These are phyloP conservation scores for Rhyacophila brunnea DNA, from an alignment of 1,140 invertebrate genomes.

Conservation along the genomic window DNA sequence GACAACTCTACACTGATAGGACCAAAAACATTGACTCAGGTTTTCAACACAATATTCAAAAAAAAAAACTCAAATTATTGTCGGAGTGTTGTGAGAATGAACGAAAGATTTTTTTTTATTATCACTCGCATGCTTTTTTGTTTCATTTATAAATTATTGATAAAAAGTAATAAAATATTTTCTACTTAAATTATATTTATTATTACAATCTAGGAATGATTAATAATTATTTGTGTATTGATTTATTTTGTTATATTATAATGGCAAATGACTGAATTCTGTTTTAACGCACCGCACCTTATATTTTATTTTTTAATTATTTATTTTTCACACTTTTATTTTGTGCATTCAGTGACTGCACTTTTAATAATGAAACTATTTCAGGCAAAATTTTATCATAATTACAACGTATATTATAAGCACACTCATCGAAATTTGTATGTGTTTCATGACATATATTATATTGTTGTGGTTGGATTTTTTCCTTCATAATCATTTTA, in stretches of 20 bases:
- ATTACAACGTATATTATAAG: neutral
- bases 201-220: conserved; percentile 10
- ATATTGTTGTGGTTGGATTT: too few species aligned
- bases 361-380: conserved; percentile 29
- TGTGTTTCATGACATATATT: neutral
- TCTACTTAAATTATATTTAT: neutral
- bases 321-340: conserved; percentile 41
- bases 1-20: too few species aligned
- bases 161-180: conserved; percentile 9
- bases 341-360: conserved; percentile 56
- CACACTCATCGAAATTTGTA: too few species aligned
- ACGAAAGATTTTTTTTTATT: neutral
- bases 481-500: too few species aligned
- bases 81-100: conserved; percentile 8
- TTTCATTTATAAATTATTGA: conserved; percentile 12
- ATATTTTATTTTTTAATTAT: conserved; percentile 36
- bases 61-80: conserved; percentile 5
- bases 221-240: conserved; percentile 27
- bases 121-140: conserved; percentile 14
- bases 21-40: too few species aligned
- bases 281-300: conserved; percentile 42
- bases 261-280: conserved; percentile 45
- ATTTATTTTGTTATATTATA: conserved; percentile 21
- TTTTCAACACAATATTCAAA: conserved; percentile 3
- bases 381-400: neutral